Conservation (phyloP, 2,797 vertebrate species). For the Periophthalmus magnuspinnatus region DNA sequence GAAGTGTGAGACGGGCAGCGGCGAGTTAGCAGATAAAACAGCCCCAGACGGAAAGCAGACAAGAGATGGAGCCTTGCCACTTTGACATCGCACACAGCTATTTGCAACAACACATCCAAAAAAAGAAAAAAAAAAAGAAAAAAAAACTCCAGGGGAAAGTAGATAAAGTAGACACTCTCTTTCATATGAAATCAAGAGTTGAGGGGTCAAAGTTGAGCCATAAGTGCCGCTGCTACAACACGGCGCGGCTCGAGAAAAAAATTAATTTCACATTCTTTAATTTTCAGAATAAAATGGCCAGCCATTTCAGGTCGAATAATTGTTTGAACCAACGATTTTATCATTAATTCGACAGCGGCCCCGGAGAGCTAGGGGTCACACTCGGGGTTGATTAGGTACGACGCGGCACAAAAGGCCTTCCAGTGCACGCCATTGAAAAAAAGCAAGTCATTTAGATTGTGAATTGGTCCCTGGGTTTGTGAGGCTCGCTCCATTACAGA, state of each 20-base stretch:
- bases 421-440: constrained; percentile 99
- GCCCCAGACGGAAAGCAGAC: constrained; percentile 12
- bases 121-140: constrained; percentile 29
- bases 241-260: constrained; percentile 64
- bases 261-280: constrained; percentile 97
- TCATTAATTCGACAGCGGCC: constrained; percentile 96
- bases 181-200: constrained; percentile 81
- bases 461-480: constrained; percentile 97
- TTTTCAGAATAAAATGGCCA: constrained; percentile 96
- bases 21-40: constrained; percentile 13
- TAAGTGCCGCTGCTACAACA: constrained; percentile 89
- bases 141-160: constrained; percentile 51
- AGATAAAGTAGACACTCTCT: constrained; percentile 75
- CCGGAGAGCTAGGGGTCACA: constrained; percentile 97
- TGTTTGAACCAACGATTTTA: constrained; percentile 99
- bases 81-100: constrained; percentile 60
- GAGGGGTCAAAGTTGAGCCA: constrained; percentile 90
- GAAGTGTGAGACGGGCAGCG: neutral
- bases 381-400: constrained; percentile 99
- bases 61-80: constrained; percentile 58
- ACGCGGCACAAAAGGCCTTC: constrained; percentile 96
- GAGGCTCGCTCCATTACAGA: constrained; percentile 99
- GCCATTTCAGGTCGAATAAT: constrained; percentile 99
- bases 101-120: constrained; percentile 53
- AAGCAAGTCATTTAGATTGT: constrained; percentile 99